These are phyloP conservation scores for Trichonephila clavata DNA, from an alignment of 1,140 invertebrate species.

Conservation along the genomic window DNA sequence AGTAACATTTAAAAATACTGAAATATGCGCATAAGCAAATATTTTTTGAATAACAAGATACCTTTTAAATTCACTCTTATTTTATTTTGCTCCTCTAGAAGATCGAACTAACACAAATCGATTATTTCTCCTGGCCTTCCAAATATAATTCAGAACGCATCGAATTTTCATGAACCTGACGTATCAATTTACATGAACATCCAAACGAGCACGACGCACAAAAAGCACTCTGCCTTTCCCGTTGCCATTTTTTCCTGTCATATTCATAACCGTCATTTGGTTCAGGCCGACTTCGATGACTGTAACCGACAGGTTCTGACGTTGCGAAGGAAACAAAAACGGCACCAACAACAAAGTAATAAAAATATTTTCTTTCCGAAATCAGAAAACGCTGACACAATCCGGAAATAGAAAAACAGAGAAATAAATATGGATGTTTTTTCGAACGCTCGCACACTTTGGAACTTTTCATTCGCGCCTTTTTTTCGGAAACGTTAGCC, in stretches of 20 bases:
- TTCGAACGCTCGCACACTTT: not conserved
- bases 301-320: conserved; percentile 19
- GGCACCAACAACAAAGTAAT: not conserved
- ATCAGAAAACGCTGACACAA: conserved; percentile 51
- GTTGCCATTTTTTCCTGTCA: conserved; percentile 22
- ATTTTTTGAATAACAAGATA: too few relatives aligned
- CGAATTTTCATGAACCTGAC: not conserved
- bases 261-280: conserved; percentile 31
- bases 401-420: conserved; percentile 37
- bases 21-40: too few relatives aligned
- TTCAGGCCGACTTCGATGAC: not conserved
- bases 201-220: not conserved
- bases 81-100: too few relatives aligned
- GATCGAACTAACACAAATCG: too few relatives aligned
- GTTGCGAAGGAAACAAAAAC: not conserved
- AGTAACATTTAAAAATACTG: too few relatives aligned
- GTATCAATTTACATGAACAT: conserved; percentile 31
- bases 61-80: too few relatives aligned
- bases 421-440: conserved; percentile 53
- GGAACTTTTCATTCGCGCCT: not conserved
- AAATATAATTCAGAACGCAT: not conserved
- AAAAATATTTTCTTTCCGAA: not conserved
- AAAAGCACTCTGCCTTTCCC: conserved; percentile 1
- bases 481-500: not conserved
- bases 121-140: too few relatives aligned